Percentiles rank a stretch among this genome's conserved stretches.
Evolutionary conservation across 2,888 invertebrate genomes (phyloP).

Genomic region (Sceliomorpha sp.): DNA sequence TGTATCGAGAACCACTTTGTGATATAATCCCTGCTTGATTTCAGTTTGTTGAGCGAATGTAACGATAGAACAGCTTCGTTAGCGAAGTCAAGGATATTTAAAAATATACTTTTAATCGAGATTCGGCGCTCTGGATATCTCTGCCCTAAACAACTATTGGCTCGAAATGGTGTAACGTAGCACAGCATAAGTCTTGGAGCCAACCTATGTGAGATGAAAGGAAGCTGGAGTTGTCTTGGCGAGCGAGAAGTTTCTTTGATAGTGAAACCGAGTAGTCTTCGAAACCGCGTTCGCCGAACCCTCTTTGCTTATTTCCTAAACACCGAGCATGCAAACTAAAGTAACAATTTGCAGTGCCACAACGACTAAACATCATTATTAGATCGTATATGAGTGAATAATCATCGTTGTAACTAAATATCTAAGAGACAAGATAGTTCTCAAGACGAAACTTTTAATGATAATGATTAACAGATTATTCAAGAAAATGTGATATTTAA

Average conservation of each 20-base stretch:
- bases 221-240: constrained; percentile 36
- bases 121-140: constrained; percentile 27
- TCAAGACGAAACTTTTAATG: too few relatives aligned
- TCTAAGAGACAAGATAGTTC: too few relatives aligned
- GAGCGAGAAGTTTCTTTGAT: constrained; percentile 48
- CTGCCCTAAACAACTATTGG: constrained; percentile 38
- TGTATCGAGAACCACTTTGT: too few relatives aligned
- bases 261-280: constrained; percentile 43
- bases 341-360: constrained; percentile 35
- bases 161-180: constrained; percentile 26
- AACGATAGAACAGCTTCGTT: too few relatives aligned
- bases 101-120: constrained; percentile 21
- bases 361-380: constrained; percentile 34
- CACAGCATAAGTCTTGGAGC: constrained; percentile 31
- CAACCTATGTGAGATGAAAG: constrained; percentile 44
- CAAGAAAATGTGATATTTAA: too few relatives aligned
- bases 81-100: constrained; percentile 4
- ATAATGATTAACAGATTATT: too few relatives aligned
- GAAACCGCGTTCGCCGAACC: constrained; percentile 45
- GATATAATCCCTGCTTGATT: too few relatives aligned
- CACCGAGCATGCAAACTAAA: constrained; percentile 32
- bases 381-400: too few relatives aligned
- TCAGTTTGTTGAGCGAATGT: too few relatives aligned
- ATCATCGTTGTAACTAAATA: too few relatives aligned
- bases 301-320: constrained; percentile 43